phyloP scores from a whole-genome alignment of 1,140 invertebrate species.

The Parasteatoda tepidariorum region DNA sequence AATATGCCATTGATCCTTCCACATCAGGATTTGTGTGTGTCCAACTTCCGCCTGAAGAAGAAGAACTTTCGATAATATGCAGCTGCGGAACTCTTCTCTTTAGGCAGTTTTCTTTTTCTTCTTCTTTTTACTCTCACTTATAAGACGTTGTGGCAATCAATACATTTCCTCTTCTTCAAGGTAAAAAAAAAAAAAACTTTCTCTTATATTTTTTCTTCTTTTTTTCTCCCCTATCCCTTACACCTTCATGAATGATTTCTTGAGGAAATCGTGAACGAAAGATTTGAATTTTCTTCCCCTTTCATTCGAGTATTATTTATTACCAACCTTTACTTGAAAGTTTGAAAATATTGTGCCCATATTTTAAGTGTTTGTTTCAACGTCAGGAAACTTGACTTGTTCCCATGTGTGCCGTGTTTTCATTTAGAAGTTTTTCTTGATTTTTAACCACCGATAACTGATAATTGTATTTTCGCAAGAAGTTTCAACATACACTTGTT shows the following conservation, averaged over 20 bases:
- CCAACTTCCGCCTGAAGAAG: conserved; percentile 37
- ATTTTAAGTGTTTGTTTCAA: too few species aligned
- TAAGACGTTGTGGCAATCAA: conserved; percentile 6
- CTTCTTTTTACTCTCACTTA: background rate
- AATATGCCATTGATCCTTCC: conserved; percentile 57
- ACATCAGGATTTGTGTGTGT: conserved; percentile 38
- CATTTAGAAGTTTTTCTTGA: too few species aligned
- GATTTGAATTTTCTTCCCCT: too few species aligned
- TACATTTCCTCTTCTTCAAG: conserved; percentile 25
- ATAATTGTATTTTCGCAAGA: too few species aligned
- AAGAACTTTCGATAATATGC: conserved; percentile 39
- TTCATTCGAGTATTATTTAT: too few species aligned
- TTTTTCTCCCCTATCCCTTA: too few species aligned
- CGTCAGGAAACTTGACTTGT: too few species aligned
- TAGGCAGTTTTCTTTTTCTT: background rate
- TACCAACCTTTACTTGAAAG: too few species aligned
- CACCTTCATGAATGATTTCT: conserved; percentile 24
- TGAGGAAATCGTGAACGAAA: background rate
- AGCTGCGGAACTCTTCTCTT: conserved; percentile 2
- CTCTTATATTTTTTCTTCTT: background rate
- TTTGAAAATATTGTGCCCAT: too few species aligned
- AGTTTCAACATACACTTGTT: too few species aligned
- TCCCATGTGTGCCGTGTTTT: too few species aligned
- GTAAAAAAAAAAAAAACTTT: background rate
- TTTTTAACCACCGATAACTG: too few species aligned